Conservation (phyloP, 2,888 invertebrate species). For the Eupeodes luniger region DNA sequence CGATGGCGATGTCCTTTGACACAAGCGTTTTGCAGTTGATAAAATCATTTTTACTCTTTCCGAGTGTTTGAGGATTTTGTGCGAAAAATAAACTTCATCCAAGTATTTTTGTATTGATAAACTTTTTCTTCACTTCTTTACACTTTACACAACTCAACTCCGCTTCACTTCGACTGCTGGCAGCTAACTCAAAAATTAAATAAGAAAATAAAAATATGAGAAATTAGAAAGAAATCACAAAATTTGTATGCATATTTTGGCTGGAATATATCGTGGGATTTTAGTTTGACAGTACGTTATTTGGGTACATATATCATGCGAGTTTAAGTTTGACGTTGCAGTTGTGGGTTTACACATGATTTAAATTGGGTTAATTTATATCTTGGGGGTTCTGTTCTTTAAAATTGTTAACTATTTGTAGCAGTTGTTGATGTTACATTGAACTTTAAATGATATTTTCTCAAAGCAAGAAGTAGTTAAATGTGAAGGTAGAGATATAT, state of each 20-base stretch:
- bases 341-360: background rate
- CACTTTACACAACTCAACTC: constrained; percentile 24
- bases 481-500: no score
- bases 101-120: background rate
- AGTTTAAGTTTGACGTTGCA: constrained; percentile 21
- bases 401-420: no score
- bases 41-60: constrained; percentile 32
- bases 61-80: background rate
- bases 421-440: no score
- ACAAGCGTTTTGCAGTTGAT: constrained; percentile 35
- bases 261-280: constrained; percentile 27
- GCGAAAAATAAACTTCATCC: constrained; percentile 19
- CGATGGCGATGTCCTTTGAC: constrained; percentile 1
- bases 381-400: no score
- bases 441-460: no score
- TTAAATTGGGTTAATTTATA: no score
- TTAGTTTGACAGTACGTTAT: background rate
- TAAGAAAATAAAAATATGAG: background rate
- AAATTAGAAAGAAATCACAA: background rate
- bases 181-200: background rate
- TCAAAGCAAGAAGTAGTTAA: no score
- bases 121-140: constrained; percentile 16
- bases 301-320: constrained; percentile 14
- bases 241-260: constrained; percentile 10
- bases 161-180: background rate